Evolutionary conservation across 2,888 invertebrate genomes (phyloP), one percentile per base, ranked within the genome.

Genomic region (Mylabris sibirica): DNA sequence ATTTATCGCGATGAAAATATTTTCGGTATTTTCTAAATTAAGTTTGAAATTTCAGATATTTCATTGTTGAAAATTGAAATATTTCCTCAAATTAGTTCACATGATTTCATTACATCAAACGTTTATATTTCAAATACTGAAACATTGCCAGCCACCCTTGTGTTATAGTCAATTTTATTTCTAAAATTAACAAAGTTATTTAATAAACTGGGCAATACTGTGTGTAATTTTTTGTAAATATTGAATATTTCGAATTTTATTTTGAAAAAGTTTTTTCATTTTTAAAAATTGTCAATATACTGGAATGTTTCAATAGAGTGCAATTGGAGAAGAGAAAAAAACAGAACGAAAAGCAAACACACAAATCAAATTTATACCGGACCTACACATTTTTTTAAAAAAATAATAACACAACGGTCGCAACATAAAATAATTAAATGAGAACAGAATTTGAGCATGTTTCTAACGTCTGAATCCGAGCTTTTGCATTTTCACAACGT

Each of bases 51-150:
- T 44, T 17, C 44, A 44, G 6, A 44, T 44, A 44, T 44, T 44
- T 17, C 44, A 44, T 44, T 44, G 44, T 44, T 44, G 4, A 17
- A 44, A 17, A 44, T 38, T 44, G 44, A 17, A 44, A 44, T 44
- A 44, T 44, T 44, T 41, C n/a, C 17, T 0, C 6, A 44, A 44
- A 44, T 44, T 44, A 44, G 44, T 44, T 44, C 17, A 44, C 44
- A 44, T 44, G 44, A 17, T 44, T 44, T 17, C 44, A 44, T 44
- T 44, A n/a, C 44, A 44, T 44, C 44, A 44, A 44, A 44, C 44
- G 8, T 44, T 44, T 17, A 44, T 44, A 17, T 44, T 44, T 44
- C 44, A 17, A 44, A 4, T 30, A 4, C 5, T 30, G 30, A 30
- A 30, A 30, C 4, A 30, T 30, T 30, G 4, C 30, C 30, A 30